Base-by-base conservation (phyloP, 1,140 invertebrate species). In the Doryteuthis pealeii region DNA sequence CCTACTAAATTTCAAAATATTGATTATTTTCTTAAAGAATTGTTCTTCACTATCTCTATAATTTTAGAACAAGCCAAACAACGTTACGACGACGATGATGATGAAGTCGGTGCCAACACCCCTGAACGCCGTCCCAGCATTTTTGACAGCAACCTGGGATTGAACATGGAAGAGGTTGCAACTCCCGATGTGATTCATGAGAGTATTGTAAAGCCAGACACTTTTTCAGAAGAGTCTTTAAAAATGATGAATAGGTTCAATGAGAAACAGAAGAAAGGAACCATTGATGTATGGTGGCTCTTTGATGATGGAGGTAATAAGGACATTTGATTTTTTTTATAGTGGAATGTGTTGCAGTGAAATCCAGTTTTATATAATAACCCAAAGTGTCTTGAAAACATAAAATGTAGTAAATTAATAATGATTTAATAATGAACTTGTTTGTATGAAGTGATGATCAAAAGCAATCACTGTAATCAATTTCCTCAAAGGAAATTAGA, bases 281-380 rank as follows among this genome's bases (percentile, higher is more conserved):
- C 91, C 0, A 93, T 98, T 76, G 96, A 98, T 88, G 95, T 98
- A 30, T 98, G 96, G 94, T 98, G 96, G 97, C 87, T 98, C 67
- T 98, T 97, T 88, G 97, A 98, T 88, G 96, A 98, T 89, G 97
- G 90, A 79, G 90, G 90, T 84, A 80, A 77, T 5, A 40, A 5
- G 10, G 35, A 40, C 3, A 40, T 40, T 40, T 40, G 35, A 40
- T 40, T 40, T 40, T 40, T n/a, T n/a, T n/a, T n/a, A n/a, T n/a
- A n/a, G n/a, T n/a, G n/a, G n/a, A n/a, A n/a, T n/a, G n/a, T n/a
- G n/a, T n/a, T n/a, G n/a, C n/a, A n/a, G n/a, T n/a, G n/a, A n/a
- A n/a, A n/a, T n/a, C n/a, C n/a, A n/a, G n/a, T n/a, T n/a, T n/a
- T n/a, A n/a, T n/a, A n/a, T n/a, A n/a, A n/a, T n/a, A n/a, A n/a